Evolutionary conservation across 2,888 invertebrate species (phyloP).

Genomic region (Apotomis capreana): DNA sequence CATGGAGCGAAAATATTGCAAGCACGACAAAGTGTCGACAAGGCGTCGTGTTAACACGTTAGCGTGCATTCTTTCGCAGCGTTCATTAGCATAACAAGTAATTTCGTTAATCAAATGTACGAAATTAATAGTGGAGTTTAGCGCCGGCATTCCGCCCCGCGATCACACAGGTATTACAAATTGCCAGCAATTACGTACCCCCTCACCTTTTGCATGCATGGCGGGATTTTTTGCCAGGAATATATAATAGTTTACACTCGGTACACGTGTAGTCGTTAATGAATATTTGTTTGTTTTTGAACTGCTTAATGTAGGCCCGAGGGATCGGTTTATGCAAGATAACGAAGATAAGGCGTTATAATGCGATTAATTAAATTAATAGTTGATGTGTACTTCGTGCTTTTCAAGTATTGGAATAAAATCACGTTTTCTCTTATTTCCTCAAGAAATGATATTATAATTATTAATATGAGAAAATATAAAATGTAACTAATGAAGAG

Average conservation of each 20-base stretch:
- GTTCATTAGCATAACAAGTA: slow-evolving; percentile 83
- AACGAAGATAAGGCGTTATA: background rate
- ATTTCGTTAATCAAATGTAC: slow-evolving; percentile 84
- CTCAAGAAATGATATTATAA: too few relatives aligned
- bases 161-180: slow-evolving; percentile 82
- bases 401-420: too few relatives aligned
- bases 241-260: slow-evolving; percentile 56
- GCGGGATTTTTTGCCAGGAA: slow-evolving; percentile 55
- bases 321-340: slow-evolving; percentile 27
- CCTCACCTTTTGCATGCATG: slow-evolving; percentile 61
- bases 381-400: too few relatives aligned
- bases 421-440: too few relatives aligned
- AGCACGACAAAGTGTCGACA: slow-evolving; percentile 79
- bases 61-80: slow-evolving; percentile 80
- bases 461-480: too few relatives aligned
- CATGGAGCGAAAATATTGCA: slow-evolving; percentile 75
- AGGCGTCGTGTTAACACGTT: slow-evolving; percentile 76
- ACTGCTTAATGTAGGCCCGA: slow-evolving; percentile 15
- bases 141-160: slow-evolving; percentile 77
- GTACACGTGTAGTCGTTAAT: slow-evolving; percentile 50
- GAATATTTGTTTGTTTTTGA: slow-evolving; percentile 46
- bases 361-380: too few relatives aligned
- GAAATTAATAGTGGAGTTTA: slow-evolving; percentile 83
- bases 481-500: too few relatives aligned
- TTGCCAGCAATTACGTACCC: slow-evolving; percentile 75